Evolutionary conservation across 2,797 vertebrate species (phyloP).

Genomic region (Phalloptychus januarius): DNA sequence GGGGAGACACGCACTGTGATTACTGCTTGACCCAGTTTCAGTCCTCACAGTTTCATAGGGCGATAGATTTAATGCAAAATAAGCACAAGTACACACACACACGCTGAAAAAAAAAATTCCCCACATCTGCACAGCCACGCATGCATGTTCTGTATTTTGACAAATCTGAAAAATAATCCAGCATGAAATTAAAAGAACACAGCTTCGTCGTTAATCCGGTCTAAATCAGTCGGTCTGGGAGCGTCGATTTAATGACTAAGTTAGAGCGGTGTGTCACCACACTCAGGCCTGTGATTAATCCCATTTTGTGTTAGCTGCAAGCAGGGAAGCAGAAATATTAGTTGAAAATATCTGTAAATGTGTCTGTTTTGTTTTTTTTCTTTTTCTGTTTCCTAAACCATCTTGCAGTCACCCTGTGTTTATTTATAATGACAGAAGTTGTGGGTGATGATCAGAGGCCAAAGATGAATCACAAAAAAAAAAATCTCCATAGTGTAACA

Average conservation of each 20-base stretch:
- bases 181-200: slow-evolving; percentile 40
- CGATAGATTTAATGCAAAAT: slow-evolving; percentile 34
- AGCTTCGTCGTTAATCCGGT: slow-evolving; percentile 49
- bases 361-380: slow-evolving; percentile 15
- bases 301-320: slow-evolving; percentile 43
- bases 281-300: slow-evolving; percentile 41
- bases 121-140: slow-evolving; percentile 8
- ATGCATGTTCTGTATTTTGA: slow-evolving; percentile 13
- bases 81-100: slow-evolving; percentile 37
- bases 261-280: slow-evolving; percentile 33
- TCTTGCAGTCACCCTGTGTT: slow-evolving; percentile 1
- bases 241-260: slow-evolving; percentile 62
- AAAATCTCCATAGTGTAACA: not conserved
- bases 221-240: slow-evolving; percentile 53
- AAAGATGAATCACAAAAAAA: slow-evolving; percentile 9
- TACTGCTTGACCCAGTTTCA: slow-evolving; percentile 70
- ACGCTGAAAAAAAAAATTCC: not conserved
- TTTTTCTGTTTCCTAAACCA: not conserved
- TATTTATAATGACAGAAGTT: slow-evolving; percentile 10
- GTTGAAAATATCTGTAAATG: slow-evolving; percentile 25
- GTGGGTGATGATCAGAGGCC: slow-evolving; percentile 17
- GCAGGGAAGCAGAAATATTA: slow-evolving; percentile 32
- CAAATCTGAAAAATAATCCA: slow-evolving; percentile 39
- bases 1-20: slow-evolving; percentile 27
- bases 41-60: slow-evolving; percentile 37